Conservation (phyloP, 2,113 vertebrate genomes). For the Glaucidium brasilianum region DNA sequence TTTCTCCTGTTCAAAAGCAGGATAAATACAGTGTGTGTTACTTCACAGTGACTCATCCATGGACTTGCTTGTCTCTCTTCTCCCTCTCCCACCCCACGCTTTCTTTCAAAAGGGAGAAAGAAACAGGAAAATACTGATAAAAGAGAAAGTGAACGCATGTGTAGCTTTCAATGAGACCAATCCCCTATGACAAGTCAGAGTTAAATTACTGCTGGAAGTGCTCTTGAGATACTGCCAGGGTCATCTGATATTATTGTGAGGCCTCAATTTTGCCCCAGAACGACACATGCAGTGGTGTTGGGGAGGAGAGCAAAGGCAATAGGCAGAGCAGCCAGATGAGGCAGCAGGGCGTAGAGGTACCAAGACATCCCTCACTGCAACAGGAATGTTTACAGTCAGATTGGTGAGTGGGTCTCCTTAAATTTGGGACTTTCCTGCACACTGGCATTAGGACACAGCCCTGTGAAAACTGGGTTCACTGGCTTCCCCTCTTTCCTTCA, state of each 20-base stretch:
- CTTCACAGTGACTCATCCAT: not conserved
- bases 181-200: not conserved
- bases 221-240: not conserved
- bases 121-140: not conserved
- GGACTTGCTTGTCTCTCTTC: not conserved
- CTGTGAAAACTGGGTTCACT: not conserved
- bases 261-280: not conserved
- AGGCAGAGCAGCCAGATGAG: not conserved
- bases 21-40: not conserved
- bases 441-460: fast-evolving
- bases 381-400: fast-evolving
- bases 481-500: not conserved
- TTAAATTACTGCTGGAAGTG: slow-evolving; percentile 19
- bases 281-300: fast-evolving
- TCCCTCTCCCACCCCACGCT: not conserved
- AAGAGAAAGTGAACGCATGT: not conserved
- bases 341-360: not conserved
- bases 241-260: not conserved
- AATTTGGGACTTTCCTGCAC: not conserved
- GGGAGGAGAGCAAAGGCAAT: not conserved
- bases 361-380: not conserved
- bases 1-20: not conserved
- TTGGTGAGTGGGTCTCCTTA: not conserved
- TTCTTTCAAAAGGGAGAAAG: not conserved
- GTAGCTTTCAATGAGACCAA: not conserved